These are phyloP conservation scores for Semibalanus balanoides DNA, from an alignment of 1,140 invertebrate genomes.

Conservation along the genomic window DNA sequence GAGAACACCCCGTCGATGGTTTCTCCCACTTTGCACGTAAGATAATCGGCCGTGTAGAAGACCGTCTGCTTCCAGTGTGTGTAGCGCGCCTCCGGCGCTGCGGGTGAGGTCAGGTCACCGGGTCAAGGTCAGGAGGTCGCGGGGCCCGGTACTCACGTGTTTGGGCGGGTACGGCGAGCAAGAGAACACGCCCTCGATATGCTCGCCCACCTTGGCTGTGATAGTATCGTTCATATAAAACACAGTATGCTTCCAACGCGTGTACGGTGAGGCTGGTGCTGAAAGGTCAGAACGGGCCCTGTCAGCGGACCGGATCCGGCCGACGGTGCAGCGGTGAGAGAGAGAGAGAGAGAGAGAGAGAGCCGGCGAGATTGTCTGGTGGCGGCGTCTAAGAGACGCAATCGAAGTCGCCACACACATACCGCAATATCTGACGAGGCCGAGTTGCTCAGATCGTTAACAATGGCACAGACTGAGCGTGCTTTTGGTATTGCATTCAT, in stretches of 20 bases:
- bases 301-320: not conserved
- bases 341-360: too few species aligned
- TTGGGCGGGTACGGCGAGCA: slow-evolving; percentile 93
- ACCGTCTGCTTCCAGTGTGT: slow-evolving; percentile 99
- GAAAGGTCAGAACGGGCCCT: not conserved
- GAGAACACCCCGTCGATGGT: slow-evolving; percentile 80
- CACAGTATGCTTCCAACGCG: slow-evolving; percentile 99
- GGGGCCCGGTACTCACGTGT: slow-evolving; percentile 34
- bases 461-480: too few species aligned
- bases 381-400: too few species aligned
- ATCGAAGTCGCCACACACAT: too few species aligned
- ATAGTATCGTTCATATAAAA: slow-evolving; percentile 96
- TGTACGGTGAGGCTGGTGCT: slow-evolving; percentile 89
- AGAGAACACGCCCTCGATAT: slow-evolving; percentile 75
- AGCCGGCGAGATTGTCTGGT: too few species aligned
- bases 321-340: too few species aligned
- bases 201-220: slow-evolving; percentile 85
- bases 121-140: too few species aligned
- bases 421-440: too few species aligned
- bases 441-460: too few species aligned
- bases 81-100: slow-evolving; percentile 84
- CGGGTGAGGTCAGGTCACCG: not conserved
- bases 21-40: slow-evolving; percentile 87
- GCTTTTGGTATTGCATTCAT: too few species aligned
- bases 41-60: slow-evolving; percentile 92